phyloP scores from a whole-genome alignment of 2,888 invertebrate genomes.

The Microctonus brassicae region DNA sequence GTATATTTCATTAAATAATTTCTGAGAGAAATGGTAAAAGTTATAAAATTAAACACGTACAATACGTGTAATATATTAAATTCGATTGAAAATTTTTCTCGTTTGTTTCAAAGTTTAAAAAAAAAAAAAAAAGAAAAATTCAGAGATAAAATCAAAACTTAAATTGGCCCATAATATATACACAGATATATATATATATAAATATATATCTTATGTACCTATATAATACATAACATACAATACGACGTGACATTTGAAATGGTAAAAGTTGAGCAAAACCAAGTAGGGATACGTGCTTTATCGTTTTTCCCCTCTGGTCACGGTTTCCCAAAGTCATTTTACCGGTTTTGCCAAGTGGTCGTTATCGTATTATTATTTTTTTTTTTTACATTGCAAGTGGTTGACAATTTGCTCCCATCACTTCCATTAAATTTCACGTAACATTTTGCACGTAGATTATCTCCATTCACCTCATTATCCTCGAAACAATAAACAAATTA shows the following conservation, averaged over 20 bases:
- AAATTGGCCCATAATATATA: neutral
- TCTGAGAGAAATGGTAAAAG: neutral
- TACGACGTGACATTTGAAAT: slow-evolving; percentile 12
- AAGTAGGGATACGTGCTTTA: slow-evolving; percentile 51
- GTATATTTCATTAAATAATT: neutral
- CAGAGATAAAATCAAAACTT: neutral
- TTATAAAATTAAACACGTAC: neutral
- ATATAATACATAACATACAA: neutral
- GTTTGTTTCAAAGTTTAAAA: neutral
- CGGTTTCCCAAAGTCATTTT: slow-evolving; percentile 33
- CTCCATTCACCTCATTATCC: neutral
- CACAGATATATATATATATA: neutral
- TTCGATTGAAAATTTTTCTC: neutral
- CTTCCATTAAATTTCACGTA: neutral
- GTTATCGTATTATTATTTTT: neutral
- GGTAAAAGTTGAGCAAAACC: slow-evolving; percentile 47
- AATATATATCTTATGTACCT: neutral
- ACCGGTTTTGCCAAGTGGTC: slow-evolving; percentile 20
- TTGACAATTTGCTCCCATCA: neutral
- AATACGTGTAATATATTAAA: neutral
- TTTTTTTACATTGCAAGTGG: neutral
- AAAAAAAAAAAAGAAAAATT: no score
- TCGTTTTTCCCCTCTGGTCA: slow-evolving; percentile 33
- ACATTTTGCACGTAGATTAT: neutral
- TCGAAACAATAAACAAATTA: neutral